Base-by-base conservation (phyloP, 30 jellyfish, hydroid and myxozoan species). In the Catostylus mosaicus region DNA sequence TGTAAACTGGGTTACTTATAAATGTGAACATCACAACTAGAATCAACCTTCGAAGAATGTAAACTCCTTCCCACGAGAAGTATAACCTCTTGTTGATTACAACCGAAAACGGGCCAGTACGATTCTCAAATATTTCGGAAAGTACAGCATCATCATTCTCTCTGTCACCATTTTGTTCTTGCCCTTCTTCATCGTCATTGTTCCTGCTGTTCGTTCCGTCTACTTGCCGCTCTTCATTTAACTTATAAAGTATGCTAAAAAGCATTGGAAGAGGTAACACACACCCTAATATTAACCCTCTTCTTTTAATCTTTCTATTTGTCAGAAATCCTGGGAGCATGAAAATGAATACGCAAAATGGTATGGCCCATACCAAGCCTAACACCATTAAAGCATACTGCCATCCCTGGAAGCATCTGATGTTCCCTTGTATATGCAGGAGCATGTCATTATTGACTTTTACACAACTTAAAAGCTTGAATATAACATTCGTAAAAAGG, bases 341-440 rank as follows among this genome's bases (percentile, higher is more conserved):
- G 40, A 47, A 50, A n/a, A 72, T 16, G 4, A 72, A 72, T 4
- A 48, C 11, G 30, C 72, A 72, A 26, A 43, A 72, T 23, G 84
- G 84, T 22, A 46, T 0, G 9, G 50, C 73, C 84, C 84, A 72
- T 8, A 19, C 19, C 3, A 46, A 47, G 1, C 57, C 71, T 10
- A 72, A 18, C 16, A 54, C 84, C 30, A 46, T 47, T 22, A 72
- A 16, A 22, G 38, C 69, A 33, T 72, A 72, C 27, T 72, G 84
- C 71, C 68, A 72, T 10, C 18, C 0, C 46, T 23, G 48, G 71
- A n/a, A 72, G 45, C 84, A 72, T 18, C 0, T 9, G 1, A 72
- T 50, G n/a, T 46, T 48, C 48, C 84, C 84, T 46, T 72, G 84
- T 20, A 72, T 72, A 47, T 46, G 27, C 35, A 72, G 50, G 34